Conservation (phyloP, 2,888 invertebrate genomes). For the Lottia gigantea region DNA sequence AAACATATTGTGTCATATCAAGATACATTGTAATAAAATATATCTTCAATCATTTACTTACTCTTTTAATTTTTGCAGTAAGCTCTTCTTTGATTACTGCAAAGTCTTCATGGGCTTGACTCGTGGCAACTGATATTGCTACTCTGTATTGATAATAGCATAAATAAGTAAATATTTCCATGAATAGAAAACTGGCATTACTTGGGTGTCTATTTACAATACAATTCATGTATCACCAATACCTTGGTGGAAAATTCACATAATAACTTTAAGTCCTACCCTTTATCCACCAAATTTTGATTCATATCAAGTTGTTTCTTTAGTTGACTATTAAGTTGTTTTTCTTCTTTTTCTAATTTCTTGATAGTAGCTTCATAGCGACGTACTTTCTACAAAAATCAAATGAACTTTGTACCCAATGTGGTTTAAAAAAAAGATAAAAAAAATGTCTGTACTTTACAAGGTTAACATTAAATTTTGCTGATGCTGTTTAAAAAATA, state of each 20-base stretch:
- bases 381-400: slow-evolving; percentile 45
- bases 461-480: background rate
- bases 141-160: background rate
- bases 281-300: slow-evolving; percentile 48
- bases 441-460: background rate
- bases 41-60: slow-evolving; percentile 18
- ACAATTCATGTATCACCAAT: no score
- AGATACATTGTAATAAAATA: no score
- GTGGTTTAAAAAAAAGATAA: background rate
- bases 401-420: background rate
- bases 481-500: no score
- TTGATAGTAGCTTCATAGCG: slow-evolving; percentile 55
- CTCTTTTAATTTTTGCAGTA: slow-evolving; percentile 42
- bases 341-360: slow-evolving; percentile 59
- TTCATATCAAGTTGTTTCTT: slow-evolving; percentile 53
- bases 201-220: no score
- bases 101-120: slow-evolving; percentile 42
- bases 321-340: slow-evolving; percentile 45
- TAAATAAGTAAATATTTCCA: background rate
- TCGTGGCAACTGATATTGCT: background rate
- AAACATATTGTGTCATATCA: no score
- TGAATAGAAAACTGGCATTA: no score
- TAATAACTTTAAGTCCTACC: slow-evolving; percentile 34
- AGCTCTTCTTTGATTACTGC: slow-evolving; percentile 45
- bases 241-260: no score